Evolutionary conservation across 2,113 vertebrate species (phyloP), one percentile per base, ranked within the genome.

Genomic region (Lycaon pictus): DNA sequence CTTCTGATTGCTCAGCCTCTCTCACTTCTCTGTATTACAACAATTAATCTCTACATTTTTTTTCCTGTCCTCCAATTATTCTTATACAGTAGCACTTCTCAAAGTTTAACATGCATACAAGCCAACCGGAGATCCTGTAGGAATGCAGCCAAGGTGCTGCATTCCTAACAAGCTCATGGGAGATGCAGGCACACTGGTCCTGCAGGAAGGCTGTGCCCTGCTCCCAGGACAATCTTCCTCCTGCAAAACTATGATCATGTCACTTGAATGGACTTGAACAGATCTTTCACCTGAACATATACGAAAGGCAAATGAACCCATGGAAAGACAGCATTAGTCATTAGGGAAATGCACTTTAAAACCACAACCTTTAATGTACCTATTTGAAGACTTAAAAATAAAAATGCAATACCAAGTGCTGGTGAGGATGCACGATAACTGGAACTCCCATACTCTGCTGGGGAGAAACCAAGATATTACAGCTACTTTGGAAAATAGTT

Each of bases 401-500:
- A 65, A 82, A 56, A 60, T 25, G 48, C 3, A 60, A 53, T 51
- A 63, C 51, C 55, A 37, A 19, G 48, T 22, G 43, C 22, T 77
- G 53, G 27, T 51, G 25, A 97, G 43, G 58, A 81, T 25, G 23
- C 6, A 8, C 51, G 90, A 69, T 43, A 65, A 58, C 48, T 48
- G 5, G 27, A 67, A 62, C 35, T 92, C 51, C 37, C 60, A 43
- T 19, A 43, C 10, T 20, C 74, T 48, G 15, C 51, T 43, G 16
- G 58, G 29, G 13, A 88, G 29, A 58, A 60, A 8, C 29, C 27
- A 55, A 77, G 83, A 92, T 35, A 16, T 15, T n/a, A 65, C 65
- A 83, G 29, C 35, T 76, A 63, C 71, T 69, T 81, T 71, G 83
- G 71, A 89, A 97, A 91, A 77, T 23, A 65, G 65, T 60, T 95